A percentile compares a stretch with the other conserved stretches of the same genome.
Evolutionary conservation across 2,113 vertebrate genomes (phyloP).

Genomic region (Otocyon megalotis): DNA sequence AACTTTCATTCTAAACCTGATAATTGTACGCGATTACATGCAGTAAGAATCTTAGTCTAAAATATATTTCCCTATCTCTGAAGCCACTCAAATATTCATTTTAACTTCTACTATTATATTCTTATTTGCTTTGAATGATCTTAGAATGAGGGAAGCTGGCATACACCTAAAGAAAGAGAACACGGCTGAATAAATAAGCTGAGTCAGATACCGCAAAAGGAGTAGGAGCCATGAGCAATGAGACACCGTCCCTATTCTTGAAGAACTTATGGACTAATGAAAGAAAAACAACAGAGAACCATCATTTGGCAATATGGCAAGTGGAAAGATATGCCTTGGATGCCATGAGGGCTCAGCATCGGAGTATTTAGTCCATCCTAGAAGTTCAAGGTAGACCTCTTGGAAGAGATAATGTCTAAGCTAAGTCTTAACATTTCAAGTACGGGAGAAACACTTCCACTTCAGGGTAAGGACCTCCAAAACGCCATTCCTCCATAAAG

Average conservation of each 20-base stretch:
- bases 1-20: slow-evolving; percentile 16
- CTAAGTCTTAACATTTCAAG: not conserved
- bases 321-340: not conserved
- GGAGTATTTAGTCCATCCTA: not conserved
- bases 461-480: not conserved
- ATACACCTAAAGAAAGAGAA: not conserved
- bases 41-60: not conserved
- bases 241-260: not conserved
- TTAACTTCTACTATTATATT: not conserved
- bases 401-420: not conserved
- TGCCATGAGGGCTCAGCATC: not conserved
- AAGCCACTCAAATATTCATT: not conserved
- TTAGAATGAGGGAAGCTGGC: not conserved
- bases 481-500: not conserved
- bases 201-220: not conserved
- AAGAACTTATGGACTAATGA: not conserved
- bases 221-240: not conserved
- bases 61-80: not conserved
- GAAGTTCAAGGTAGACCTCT: not conserved
- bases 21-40: not conserved
- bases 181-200: not conserved
- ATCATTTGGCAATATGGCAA: not conserved
- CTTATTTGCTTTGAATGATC: not conserved
- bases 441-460: not conserved
- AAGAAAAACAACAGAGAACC: not conserved